These are phyloP conservation scores for Apaloderma vittatum DNA, from an alignment of 2,113 vertebrate species.

Conservation along the genomic window DNA sequence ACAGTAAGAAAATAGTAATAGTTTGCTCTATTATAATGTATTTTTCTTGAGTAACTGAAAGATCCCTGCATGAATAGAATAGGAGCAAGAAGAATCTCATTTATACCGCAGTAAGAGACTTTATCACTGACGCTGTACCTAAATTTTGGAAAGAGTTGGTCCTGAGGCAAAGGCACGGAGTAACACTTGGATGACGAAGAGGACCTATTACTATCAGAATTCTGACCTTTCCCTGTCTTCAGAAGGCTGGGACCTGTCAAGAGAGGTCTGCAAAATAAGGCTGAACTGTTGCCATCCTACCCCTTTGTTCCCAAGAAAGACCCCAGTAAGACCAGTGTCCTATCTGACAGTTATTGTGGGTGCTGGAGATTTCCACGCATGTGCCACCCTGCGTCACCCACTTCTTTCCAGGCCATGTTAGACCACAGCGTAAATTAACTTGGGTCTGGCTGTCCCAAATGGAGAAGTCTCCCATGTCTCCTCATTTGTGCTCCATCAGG, in stretches of 20 bases:
- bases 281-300: neutral
- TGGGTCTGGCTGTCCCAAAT: neutral
- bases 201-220: neutral
- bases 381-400: neutral
- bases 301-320: neutral
- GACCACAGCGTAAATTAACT: neutral
- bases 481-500: neutral
- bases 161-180: neutral
- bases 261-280: neutral
- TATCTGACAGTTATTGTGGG: neutral
- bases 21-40: neutral
- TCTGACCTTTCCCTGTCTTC: neutral
- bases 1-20: slow-evolving; percentile 42
- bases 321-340: neutral
- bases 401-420: neutral
- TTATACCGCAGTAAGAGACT: neutral
- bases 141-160: neutral
- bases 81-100: neutral
- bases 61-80: neutral
- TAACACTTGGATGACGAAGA: neutral
- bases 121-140: neutral
- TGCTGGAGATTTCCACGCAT: fast-evolving
- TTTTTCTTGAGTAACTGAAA: neutral
- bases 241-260: neutral
- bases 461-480: neutral